A percentile compares a stretch with the other conserved stretches of the same genome.
These are phyloP conservation scores for Polypedilum vanderplanki DNA, from an alignment of 1,140 invertebrate species.

Conservation along the genomic window DNA sequence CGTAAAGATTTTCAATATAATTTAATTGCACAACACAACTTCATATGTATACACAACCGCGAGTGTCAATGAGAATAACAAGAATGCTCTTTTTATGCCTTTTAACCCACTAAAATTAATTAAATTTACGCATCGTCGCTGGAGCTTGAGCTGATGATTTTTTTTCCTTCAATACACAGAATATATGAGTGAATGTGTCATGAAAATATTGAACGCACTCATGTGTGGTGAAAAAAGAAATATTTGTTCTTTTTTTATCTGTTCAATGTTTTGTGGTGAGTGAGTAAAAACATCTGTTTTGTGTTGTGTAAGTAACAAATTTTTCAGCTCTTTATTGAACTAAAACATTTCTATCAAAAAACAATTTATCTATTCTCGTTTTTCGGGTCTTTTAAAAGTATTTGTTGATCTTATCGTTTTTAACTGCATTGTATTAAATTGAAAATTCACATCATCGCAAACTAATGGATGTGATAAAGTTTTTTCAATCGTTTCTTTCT, in stretches of 20 bases:
- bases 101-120: conserved; percentile 4
- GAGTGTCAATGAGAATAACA: background rate
- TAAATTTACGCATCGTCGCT: conserved; percentile 1
- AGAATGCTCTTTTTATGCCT: conserved; percentile 10
- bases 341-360: too few species aligned
- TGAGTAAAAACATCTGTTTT: too few species aligned
- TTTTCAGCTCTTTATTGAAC: too few species aligned
- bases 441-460: conserved; percentile 46
- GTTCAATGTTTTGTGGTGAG: background rate
- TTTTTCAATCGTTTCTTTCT: conserved; percentile 32
- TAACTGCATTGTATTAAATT: conserved; percentile 45
- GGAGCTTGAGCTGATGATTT: background rate
- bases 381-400: conserved; percentile 32
- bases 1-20: background rate
- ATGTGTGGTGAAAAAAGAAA: background rate
- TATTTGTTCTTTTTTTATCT: background rate
- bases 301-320: too few species aligned
- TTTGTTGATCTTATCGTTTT: conserved; percentile 39
- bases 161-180: background rate
- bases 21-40: background rate
- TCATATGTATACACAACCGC: conserved; percentile 6
- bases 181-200: background rate
- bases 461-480: conserved; percentile 41
- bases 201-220: background rate
- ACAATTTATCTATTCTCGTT: background rate